These are phyloP conservation scores for Poeciliopsis turrubarensis DNA, from an alignment of 2,113 vertebrate genomes.

Conservation along the genomic window DNA sequence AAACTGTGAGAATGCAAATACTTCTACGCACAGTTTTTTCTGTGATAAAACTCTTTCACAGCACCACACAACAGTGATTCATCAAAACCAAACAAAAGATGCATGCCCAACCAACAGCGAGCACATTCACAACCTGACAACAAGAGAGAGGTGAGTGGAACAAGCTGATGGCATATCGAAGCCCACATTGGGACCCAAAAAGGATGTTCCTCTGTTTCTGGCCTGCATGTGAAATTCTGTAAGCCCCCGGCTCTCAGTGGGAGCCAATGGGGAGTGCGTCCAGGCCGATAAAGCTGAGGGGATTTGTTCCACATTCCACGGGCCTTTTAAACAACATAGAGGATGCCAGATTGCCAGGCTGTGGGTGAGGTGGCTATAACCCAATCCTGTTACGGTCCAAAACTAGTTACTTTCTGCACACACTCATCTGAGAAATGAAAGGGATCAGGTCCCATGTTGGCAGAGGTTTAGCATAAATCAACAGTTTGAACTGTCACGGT, in stretches of 20 bases:
- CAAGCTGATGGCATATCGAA: slow-evolving; percentile 65
- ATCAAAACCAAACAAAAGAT: not conserved
- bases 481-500: slow-evolving; percentile 24
- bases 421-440: slow-evolving; percentile 10
- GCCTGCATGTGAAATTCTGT: slow-evolving; percentile 79
- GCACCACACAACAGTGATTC: not conserved
- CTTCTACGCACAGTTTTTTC: not conserved
- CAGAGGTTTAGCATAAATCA: slow-evolving; percentile 10
- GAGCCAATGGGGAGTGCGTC: slow-evolving; percentile 65
- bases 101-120: slow-evolving; percentile 2
- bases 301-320: slow-evolving; percentile 84
- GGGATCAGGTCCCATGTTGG: slow-evolving; percentile 14
- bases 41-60: not conserved
- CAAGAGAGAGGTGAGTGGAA: slow-evolving; percentile 42
- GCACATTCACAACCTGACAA: slow-evolving; percentile 41
- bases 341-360: slow-evolving; percentile 62
- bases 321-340: slow-evolving; percentile 76
- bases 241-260: slow-evolving; percentile 68
- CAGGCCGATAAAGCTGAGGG: slow-evolving; percentile 76
- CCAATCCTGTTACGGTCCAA: slow-evolving; percentile 38
- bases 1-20: not conserved
- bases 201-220: slow-evolving; percentile 81
- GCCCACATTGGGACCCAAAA: slow-evolving; percentile 68
- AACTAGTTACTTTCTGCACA: slow-evolving; percentile 10
- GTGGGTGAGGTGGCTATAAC: slow-evolving; percentile 50